Evolutionary conservation across 2,113 vertebrate species (phyloP), one percentile per base, ranked within the genome.

Genomic region (Salvelinus alpinus): DNA sequence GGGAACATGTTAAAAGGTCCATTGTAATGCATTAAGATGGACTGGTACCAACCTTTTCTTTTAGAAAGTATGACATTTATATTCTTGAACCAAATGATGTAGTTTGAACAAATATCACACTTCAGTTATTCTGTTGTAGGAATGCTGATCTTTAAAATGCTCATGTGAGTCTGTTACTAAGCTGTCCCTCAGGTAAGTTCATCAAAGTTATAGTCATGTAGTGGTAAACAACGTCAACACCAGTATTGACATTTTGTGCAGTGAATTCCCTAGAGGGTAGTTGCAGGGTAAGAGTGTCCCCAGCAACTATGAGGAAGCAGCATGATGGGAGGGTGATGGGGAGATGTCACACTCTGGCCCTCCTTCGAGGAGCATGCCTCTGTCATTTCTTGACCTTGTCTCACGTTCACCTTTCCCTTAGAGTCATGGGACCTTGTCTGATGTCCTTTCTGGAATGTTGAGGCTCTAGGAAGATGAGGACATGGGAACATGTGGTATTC

Each of bases 381-480:
- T 5, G 66, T 76, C 73, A 57, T 16, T 24, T 78, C 71, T 64
- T 68, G 54, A 68, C 54, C 44, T 29, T 78, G 70, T 62, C 44
- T 44, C 65, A 77, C 65, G 66, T 76, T 78, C 51, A 71, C 29
- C 70, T 78, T 79, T 54, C 71, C 65, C 38, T 13, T 7, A 69
- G 75, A 70, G 16, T 38, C 1, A n/a, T 47, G 38, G 38, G 38
- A 72, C 74, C 25, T 3, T 20, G 2, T 13, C 76, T 18, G 72
- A 16, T 57, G 78, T 70, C 38, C 1, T 57, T 71, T 77, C 71
- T 70, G 78, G 34, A 74, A 82, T 75, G 69, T 77, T 75, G 65
- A 74, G 47, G 4, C 66, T 67, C 59, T 80, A 82, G 66, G 24
- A 82, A 48, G 75, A 73, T 24, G 66, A 81, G 66, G 83, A 76